Base-by-base conservation (phyloP, 2,797 vertebrate species). In the Limnodromus scolopaceus region DNA sequence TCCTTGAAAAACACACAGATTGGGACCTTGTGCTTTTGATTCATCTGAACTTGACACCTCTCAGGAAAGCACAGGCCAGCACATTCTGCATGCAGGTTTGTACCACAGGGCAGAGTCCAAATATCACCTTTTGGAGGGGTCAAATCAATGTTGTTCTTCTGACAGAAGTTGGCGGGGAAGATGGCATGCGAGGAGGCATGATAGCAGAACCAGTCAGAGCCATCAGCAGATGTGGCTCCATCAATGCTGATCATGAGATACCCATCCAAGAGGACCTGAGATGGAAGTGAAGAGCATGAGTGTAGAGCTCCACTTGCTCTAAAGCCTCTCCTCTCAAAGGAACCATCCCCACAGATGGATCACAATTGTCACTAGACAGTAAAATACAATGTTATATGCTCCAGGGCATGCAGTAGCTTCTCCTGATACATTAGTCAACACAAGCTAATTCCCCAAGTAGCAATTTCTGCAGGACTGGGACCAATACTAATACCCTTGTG, bases 211-310 rank as follows among this genome's bases (percentile, higher is more conserved):
- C 98, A 99, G 96, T 99, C 99, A 0, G 98, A 98, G 72, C 98
- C 98, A 11, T 98, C 98, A 18, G 96, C 97, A 6, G 98, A 98
- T 0, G 92, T 84, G 1, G 98, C 95, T 55, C 99, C 99, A 41
- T 99, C 99, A 48, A 99, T 99, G 39, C 98, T 98, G 68, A 99
- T 98, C 99, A 99, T 99, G 85, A 99, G 97, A 96, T 99, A 99
- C 1, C 99, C 99, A 0, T 99, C 99, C 57, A 99, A 95, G 80
- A 99, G 98, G 69, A 99, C 99, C 99, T 99, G 81, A 72, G 5
- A n/a, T 24, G 17, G 34, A 28, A 89, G 25, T 7, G 25, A 80
- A 94, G 48, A 32, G 23, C 46, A 23, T n/a, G 10, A 93, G 13
- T 30, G 30, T 14, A 71, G 20, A 79, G 36, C 28, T 89, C 36